Conservation (phyloP, 2,888 invertebrate species). For the Cordilura impudica region DNA sequence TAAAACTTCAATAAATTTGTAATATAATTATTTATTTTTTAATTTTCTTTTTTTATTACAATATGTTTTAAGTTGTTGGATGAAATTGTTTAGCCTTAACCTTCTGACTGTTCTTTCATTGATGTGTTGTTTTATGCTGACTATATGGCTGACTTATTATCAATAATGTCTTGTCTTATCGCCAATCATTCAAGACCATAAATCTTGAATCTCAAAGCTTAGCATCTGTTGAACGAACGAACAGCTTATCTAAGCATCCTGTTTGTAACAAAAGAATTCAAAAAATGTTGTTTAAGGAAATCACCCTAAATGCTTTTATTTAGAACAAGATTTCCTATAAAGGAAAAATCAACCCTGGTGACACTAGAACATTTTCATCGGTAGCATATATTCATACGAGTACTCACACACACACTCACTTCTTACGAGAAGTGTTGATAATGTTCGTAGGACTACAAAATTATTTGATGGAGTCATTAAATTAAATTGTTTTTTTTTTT, state of each 20-base stretch:
- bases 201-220: conserved; percentile 29
- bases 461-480: conserved; percentile 35
- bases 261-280: conserved; percentile 10
- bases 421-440: conserved; percentile 4
- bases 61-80: too few species aligned
- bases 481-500: conserved; percentile 8
- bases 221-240: conserved; percentile 55
- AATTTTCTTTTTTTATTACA: too few species aligned
- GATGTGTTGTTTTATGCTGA: neutral
- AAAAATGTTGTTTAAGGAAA: conserved; percentile 17
- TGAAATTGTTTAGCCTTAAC: neutral
- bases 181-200: conserved; percentile 47
- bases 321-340: conserved; percentile 16
- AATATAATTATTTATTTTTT: too few species aligned
- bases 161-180: conserved; percentile 52
- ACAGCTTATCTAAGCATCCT: conserved; percentile 30
- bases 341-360: conserved; percentile 34
- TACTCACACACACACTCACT: conserved; percentile 5
- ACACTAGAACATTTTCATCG: conserved; percentile 16
- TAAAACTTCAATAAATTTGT: too few species aligned
- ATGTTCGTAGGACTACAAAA: conserved; percentile 32
- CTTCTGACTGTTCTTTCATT: neutral
- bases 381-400: neutral
- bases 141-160: conserved; percentile 22
- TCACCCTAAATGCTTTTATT: conserved; percentile 44